Base-by-base conservation (phyloP, 2,888 invertebrate species). In the Cybosia mesomella region DNA sequence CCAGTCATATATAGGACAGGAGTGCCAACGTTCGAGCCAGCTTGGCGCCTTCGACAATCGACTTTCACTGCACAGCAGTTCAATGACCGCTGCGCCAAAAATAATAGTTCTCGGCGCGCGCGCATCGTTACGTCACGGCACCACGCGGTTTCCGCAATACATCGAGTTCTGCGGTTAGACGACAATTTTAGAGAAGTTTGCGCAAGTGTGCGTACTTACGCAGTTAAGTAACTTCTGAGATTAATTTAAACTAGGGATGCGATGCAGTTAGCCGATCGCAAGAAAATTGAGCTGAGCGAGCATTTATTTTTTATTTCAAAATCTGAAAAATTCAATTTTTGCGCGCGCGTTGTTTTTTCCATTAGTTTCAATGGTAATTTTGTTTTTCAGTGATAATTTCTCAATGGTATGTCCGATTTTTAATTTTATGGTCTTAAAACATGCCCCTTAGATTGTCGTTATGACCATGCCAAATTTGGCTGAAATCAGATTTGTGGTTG, bases 61-160 rank as follows among this genome's bases (percentile, higher is more conserved):
- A 92, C 94, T 94, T 93, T 94, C 93, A 90, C 94, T 90, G 83
- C 82, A 75, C 71, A 62, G 24, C 72, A 80, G 89, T 87, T 91
- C 91, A 85, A 81, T 80, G 89, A 73, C 89, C 91, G 76, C 77
- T 76, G 79, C 87, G 91, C 90, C 92, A 89, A 93, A 93, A 91
- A 89, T 90, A 88, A 86, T 85, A 81, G 80, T 77, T 62, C 58
- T 63, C 55, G 55, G 77, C 76, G 81, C 80, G 75, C 76, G 82
- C 82, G 79, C 77, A 77, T 80, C 82, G 77, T 84, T 83, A 77
- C 85, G 78, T 83, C 83, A 82, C 72, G 71, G 68, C 53, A 59
- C 49, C 61, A 62, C 73, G 80, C 80, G 74, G 80, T 82, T 85
- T 82, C 83, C 82, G 79, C 77, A 75, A 82, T 73, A 70, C 64